Evolutionary conservation across 2,888 invertebrate genomes (phyloP), one percentile per base, ranked within the genome.

Genomic region (Hirtodrosophila histrioides): DNA sequence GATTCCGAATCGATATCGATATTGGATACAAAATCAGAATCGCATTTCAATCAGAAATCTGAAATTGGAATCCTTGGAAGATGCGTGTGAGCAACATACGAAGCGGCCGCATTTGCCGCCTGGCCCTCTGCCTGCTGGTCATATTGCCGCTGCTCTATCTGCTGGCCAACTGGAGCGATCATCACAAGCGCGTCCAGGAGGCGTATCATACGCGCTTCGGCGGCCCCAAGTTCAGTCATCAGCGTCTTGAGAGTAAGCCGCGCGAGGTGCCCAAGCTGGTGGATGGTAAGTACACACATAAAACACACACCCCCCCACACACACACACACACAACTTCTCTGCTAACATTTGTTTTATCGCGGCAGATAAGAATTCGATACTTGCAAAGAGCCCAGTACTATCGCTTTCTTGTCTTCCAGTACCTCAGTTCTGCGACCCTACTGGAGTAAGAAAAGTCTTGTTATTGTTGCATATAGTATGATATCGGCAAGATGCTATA

Each of bases 41-140:
- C 12, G 17, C 11, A 23, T 35, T 33, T 33, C 6, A 17, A 17
- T 17, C n/a, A 40, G 0, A 27, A 37, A 33, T 11, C n/a, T 45
- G 0, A 27, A 37, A 33, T 11, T 7, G 3, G 7, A 48, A 27
- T 33, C n/a, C 11, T 9, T 5, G 7, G 7, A 11, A 57, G 53
- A 94, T 94, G 94, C 93, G 94, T 80, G 93, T 94, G 57, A 93
- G 94, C 76, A 94, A 94, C 78, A 90, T 94, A 50, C 92, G 94
- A 79, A 93, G 93, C 50, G 94, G 94, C 40, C 92, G 94, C 70
- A 93, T 94, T 63, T 91, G 93, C 75, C 93, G 94, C 72, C 91
- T 94, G 75, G 89, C 90, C 9, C 90, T 92, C 50, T 92, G 92
- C 53, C 92, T 93, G 77, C 90, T 92, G 72, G 91, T 94, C 70